Evolutionary conservation across 2,888 invertebrate genomes (phyloP).

Genomic region (Caenorhabditis panamensis): DNA sequence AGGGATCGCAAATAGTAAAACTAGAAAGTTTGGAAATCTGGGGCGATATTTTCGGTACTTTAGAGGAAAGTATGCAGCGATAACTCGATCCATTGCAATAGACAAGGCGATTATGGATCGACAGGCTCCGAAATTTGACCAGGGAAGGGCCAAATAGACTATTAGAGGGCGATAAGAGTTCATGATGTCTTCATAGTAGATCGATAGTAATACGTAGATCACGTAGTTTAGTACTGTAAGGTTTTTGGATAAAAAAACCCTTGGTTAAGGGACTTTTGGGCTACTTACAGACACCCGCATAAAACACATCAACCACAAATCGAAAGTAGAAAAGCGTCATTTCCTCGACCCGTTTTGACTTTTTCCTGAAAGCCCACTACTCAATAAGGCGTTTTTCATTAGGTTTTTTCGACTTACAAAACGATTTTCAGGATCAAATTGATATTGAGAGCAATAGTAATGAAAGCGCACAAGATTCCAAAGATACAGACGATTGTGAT

Average conservation of each 20-base stretch:
- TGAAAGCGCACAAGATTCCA: conserved; percentile 29
- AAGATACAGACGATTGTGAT: conserved; percentile 15
- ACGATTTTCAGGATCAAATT: conserved; percentile 24
- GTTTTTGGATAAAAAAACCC: background rate
- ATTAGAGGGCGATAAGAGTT: background rate
- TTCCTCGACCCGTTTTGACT: conserved; percentile 5
- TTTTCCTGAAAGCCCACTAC: background rate
- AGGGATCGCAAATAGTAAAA: background rate
- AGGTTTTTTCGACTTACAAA: conserved; percentile 7
- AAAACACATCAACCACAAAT: conserved; percentile 5
- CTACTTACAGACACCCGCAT: background rate
- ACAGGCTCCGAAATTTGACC: conserved; percentile 4
- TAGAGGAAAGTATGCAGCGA: conserved; percentile 8
- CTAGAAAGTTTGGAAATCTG: background rate
- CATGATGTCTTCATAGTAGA: background rate
- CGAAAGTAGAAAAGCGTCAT: conserved; percentile 10
- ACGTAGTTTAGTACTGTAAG: conserved; percentile 3
- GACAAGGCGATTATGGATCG: conserved; percentile 8
- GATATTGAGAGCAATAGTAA: conserved; percentile 19
- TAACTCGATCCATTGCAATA: background rate
- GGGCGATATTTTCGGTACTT: background rate
- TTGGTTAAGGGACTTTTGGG: no score
- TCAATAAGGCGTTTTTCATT: background rate
- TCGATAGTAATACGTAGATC: background rate
- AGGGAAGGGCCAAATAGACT: conserved; percentile 14